These are phyloP conservation scores for Abrostola tripartita DNA, from an alignment of 2,888 invertebrate species.

Conservation along the genomic window DNA sequence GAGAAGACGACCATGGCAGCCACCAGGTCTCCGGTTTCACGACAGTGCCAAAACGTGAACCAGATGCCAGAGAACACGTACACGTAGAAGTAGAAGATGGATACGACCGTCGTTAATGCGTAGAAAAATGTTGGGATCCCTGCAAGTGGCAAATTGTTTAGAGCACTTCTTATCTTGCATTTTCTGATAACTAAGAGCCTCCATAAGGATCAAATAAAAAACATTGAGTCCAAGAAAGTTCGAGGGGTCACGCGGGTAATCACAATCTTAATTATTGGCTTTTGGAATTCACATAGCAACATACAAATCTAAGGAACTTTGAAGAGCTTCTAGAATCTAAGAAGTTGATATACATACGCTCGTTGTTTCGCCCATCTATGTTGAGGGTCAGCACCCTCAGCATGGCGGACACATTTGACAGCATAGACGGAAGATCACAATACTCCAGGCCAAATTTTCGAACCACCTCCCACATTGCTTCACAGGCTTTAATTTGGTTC, in stretches of 20 bases:
- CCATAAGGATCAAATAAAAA: too few relatives aligned
- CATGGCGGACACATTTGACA: slow-evolving; percentile 67
- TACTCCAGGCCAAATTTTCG: slow-evolving; percentile 60
- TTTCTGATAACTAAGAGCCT: neutral
- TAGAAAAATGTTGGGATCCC: slow-evolving; percentile 22
- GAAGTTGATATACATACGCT: slow-evolving; percentile 28
- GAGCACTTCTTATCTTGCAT: too few relatives aligned
- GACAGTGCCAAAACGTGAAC: slow-evolving; percentile 65
- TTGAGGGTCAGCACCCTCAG: slow-evolving; percentile 64
- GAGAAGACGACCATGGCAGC: slow-evolving; percentile 66
- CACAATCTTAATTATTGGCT: too few relatives aligned
- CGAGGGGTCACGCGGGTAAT: too few relatives aligned
- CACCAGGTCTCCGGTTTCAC: slow-evolving; percentile 61
- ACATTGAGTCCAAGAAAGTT: too few relatives aligned
- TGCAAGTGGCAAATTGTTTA: slow-evolving; percentile 11
- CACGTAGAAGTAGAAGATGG: slow-evolving; percentile 54
- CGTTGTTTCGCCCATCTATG: slow-evolving; percentile 54
- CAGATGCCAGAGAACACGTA: slow-evolving; percentile 67
- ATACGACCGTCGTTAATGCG: slow-evolving; percentile 9
- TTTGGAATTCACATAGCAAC: too few relatives aligned
- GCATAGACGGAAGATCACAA: slow-evolving; percentile 69
- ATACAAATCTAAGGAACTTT: too few relatives aligned
- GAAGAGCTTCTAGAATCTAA: too few relatives aligned
- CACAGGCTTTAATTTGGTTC: neutral
- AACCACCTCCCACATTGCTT: slow-evolving; percentile 14